Percentiles rank a stretch among this genome's conserved stretches.
Evolutionary conservation across 2,113 vertebrate species (phyloP).

Genomic region (Alligator sinensis): DNA sequence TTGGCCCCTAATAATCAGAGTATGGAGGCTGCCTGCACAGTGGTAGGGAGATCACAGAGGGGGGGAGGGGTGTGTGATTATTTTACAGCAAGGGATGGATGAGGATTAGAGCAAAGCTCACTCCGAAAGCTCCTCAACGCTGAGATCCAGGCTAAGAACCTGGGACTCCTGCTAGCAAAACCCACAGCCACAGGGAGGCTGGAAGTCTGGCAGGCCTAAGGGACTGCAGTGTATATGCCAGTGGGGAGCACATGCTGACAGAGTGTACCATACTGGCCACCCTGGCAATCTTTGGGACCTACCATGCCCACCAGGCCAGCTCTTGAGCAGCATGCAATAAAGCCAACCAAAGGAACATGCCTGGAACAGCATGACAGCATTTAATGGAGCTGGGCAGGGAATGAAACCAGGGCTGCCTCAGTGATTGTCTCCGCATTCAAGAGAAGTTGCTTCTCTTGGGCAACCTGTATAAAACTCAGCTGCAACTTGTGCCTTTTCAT

Average conservation of each 20-base stretch:
- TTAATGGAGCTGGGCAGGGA: neutral
- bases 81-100: neutral
- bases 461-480: neutral
- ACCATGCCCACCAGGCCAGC: too few species aligned
- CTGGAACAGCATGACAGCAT: neutral
- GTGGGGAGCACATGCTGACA: neutral
- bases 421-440: neutral
- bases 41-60: too few species aligned
- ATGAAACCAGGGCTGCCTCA: neutral
- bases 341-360: too few species aligned
- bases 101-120: neutral
- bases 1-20: neutral
- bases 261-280: too few species aligned
- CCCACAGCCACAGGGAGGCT: neutral
- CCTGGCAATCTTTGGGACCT: too few species aligned
- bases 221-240: neutral
- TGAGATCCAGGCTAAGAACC: neutral
- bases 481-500: neutral
- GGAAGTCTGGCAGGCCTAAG: neutral
- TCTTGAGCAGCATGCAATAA: too few species aligned
- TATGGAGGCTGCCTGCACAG: neutral
- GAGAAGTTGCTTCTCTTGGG: neutral
- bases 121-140: neutral
- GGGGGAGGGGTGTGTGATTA: neutral
- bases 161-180: neutral